Base-by-base conservation (phyloP, 2,797 vertebrate species). In the Dendrocincla tyrannina region DNA sequence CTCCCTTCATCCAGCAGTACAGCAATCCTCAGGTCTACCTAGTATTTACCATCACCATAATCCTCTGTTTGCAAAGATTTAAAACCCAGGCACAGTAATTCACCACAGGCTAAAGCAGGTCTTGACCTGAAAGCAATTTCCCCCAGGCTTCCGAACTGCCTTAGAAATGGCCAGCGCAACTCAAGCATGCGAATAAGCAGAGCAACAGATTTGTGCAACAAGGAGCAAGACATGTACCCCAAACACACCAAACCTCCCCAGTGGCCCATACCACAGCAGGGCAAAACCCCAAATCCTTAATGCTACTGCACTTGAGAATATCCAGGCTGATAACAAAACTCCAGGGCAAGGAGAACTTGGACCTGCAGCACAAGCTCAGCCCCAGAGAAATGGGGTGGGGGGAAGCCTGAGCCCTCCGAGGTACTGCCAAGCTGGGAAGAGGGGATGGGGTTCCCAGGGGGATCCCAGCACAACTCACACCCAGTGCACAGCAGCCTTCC, bases 41-140 rank as follows among this genome's bases (percentile, higher is more conserved):
- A 62, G 18, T 91, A 89, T 93, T 95, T 95, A 93, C 92, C 82
- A 94, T 73, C 85, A 76, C 82, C 55, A 66, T 92, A 97, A 96
- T 94, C 95, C 82, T 96, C 92, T 95, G 92, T 95, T 95, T 96
- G 96, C 89, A 91, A 88, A 95, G 95, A 93, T 90, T 94, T 96
- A 95, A 96, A 94, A 67, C 62, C 50, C 59, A 89, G 76, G 87
- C 37, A 1, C 62, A 84, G 95, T 84, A 92, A 93, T 93, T 96
- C 89, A 96, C 82, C 87, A 85, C 68, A 85, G 85, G 72, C 85
- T 94, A 96, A 96, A 92, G 87, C 75, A 88, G 92, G 85, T 95
- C 95, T 89, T 93, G 90, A 96, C 93, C 93, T 79, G 46, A 93
- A 95, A 93, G 80, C 77, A 91, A 94, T 91, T 96, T 92, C 68